Percentiles rank a stretch among this genome's conserved stretches.
Conservation (phyloP, 2,797 vertebrate genomes). For the Manis javanica region DNA sequence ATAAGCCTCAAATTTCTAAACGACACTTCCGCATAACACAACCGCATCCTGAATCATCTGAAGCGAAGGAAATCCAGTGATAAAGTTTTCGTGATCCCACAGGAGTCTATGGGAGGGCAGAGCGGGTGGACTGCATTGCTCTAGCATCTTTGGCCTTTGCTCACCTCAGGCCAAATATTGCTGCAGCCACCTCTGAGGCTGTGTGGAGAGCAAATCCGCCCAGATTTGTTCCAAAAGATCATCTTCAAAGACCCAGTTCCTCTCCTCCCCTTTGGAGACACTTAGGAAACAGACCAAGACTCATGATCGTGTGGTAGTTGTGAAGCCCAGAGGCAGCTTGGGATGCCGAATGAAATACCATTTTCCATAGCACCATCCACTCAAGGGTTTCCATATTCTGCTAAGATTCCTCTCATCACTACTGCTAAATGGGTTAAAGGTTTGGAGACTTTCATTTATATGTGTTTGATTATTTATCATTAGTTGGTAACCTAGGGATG, state of each 20-base stretch:
- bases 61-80: not conserved
- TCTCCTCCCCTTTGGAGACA: not conserved
- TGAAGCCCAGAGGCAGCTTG: not conserved
- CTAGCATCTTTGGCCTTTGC: not conserved
- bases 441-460: not conserved
- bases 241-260: not conserved
- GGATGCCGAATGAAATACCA: not conserved
- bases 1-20: conserved; percentile 60
- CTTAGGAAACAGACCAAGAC: not conserved
- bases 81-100: conserved; percentile 30
- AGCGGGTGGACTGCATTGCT: too few species aligned
- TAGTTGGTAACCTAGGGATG: not conserved
- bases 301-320: not conserved
- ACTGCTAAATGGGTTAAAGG: not conserved
- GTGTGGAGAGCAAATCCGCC: not conserved
- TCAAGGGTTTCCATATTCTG: not conserved
- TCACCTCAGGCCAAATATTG: not conserved
- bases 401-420: not conserved
- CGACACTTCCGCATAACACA: not conserved
- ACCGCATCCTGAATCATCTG: not conserved
- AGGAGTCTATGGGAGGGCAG: not conserved
- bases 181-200: not conserved
- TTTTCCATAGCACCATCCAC: not conserved
- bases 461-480: conserved; percentile 1
- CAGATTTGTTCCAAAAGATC: not conserved